phyloP scores from a whole-genome alignment of 1,140 invertebrate species.

The Phenacoccus solenopsis region DNA sequence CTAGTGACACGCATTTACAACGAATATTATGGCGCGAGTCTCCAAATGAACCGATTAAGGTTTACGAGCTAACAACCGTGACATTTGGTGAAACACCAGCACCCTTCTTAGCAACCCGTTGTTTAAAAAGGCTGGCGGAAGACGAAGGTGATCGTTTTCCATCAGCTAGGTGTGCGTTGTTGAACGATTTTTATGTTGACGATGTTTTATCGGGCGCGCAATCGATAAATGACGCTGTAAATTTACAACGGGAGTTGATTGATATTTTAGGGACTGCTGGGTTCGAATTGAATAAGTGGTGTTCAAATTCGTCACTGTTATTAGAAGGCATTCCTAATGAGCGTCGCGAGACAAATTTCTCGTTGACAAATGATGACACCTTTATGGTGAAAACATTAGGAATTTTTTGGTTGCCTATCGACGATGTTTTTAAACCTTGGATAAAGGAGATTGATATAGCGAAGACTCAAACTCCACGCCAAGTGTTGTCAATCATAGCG shows the following conservation, averaged over 20 bases:
- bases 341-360: neutral
- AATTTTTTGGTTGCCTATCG: neutral
- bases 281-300: neutral
- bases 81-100: neutral
- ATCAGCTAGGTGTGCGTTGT: neutral
- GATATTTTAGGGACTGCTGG: neutral
- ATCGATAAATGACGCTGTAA: neutral
- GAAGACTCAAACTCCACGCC: constrained; percentile 15
- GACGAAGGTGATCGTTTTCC: neutral
- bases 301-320: neutral
- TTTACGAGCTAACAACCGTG: neutral
- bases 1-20: neutral
- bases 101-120: neutral
- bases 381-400: neutral
- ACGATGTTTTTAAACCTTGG: neutral
- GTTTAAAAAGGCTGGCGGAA: neutral
- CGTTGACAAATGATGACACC: neutral
- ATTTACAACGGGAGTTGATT: neutral
- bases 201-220: neutral
- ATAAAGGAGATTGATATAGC: neutral
- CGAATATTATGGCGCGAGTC: neutral
- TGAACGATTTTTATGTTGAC: constrained; percentile 34
- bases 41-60: neutral
- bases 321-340: neutral
- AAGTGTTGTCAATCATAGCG: constrained; percentile 22